A percentile compares a stretch with the other conserved stretches of the same genome.
Evolutionary conservation across 2,888 invertebrate species (phyloP).

Genomic region (Catocala nupta): DNA sequence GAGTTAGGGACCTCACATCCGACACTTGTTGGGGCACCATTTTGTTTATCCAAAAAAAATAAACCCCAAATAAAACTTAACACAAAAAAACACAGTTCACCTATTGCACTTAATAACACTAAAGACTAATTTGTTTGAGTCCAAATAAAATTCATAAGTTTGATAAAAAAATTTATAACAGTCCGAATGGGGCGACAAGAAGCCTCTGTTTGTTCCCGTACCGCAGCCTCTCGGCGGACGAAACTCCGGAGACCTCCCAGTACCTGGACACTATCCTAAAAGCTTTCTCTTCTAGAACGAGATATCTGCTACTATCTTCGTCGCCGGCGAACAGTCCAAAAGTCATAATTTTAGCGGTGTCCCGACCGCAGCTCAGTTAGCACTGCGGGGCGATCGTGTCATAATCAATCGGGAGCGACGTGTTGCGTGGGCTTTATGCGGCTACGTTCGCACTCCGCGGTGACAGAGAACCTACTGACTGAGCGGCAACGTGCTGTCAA

Average conservation of each 20-base stretch:
- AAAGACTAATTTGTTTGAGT: conserved; percentile 66
- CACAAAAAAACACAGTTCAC: conserved; percentile 83
- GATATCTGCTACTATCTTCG: conserved; percentile 81
- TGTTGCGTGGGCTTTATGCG: conserved; percentile 62
- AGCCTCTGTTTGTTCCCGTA: conserved; percentile 73
- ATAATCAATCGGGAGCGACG: conserved; percentile 73
- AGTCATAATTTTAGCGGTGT: conserved; percentile 85
- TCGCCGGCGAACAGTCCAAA: conserved; percentile 83
- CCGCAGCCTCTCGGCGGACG: conserved; percentile 80
- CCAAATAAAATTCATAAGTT: conserved; percentile 63
- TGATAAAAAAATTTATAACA: conserved; percentile 68
- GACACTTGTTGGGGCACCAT: conserved; percentile 93
- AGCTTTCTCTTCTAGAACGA: conserved; percentile 81
- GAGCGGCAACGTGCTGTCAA: conserved; percentile 87
- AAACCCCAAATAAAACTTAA: conserved; percentile 66
- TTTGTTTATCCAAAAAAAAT: conserved; percentile 76
- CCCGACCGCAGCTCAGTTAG: conserved; percentile 81
- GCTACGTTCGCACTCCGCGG: conserved; percentile 83
- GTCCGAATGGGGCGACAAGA: conserved; percentile 72
- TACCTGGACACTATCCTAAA: conserved; percentile 85
- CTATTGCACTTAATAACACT: conserved; percentile 80
- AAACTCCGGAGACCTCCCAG: conserved; percentile 79
- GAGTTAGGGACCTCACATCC: conserved; percentile 87
- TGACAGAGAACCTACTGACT: conserved; percentile 87
- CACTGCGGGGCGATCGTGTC: conserved; percentile 82